A percentile compares a stretch with the other conserved stretches of the same genome.
Evolutionary conservation across 2,113 vertebrate species (phyloP).

Genomic region (Chamaea fasciata): DNA sequence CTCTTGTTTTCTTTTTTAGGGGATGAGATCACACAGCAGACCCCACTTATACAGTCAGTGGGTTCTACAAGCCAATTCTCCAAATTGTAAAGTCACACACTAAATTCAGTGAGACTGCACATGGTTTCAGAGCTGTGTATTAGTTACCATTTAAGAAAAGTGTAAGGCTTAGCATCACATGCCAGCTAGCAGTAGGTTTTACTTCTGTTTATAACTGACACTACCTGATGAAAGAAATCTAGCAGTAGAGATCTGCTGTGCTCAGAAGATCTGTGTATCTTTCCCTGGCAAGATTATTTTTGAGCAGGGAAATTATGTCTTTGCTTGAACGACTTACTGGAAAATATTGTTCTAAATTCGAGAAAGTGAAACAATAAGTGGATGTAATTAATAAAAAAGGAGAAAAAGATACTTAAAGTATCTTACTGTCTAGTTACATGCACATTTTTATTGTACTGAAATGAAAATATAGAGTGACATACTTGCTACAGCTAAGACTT

Average conservation of each 20-base stretch:
- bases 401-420: not conserved
- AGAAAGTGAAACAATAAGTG: not conserved
- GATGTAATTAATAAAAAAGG: not conserved
- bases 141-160: not conserved
- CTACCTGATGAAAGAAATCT: not conserved
- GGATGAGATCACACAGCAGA: not conserved
- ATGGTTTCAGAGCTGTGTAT: rapidly evolving
- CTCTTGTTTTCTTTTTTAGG: rapidly evolving
- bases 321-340: not conserved
- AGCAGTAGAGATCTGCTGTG: not conserved
- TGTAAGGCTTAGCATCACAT: not conserved
- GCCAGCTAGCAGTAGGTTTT: not conserved
- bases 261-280: not conserved
- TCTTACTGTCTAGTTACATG: not conserved
- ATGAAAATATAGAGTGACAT: not conserved
- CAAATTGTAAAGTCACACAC: not conserved
- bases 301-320: not conserved
- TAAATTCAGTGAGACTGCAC: not conserved
- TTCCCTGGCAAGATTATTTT: not conserved
- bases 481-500: not conserved
- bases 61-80: not conserved
- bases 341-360: not conserved
- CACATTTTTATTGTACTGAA: not conserved
- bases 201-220: not conserved
- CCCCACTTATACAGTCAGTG: not conserved